A percentile compares a stretch with the other conserved stretches of the same genome.
Conservation (phyloP, 2,113 vertebrate species). For the Piaya cayana region DNA sequence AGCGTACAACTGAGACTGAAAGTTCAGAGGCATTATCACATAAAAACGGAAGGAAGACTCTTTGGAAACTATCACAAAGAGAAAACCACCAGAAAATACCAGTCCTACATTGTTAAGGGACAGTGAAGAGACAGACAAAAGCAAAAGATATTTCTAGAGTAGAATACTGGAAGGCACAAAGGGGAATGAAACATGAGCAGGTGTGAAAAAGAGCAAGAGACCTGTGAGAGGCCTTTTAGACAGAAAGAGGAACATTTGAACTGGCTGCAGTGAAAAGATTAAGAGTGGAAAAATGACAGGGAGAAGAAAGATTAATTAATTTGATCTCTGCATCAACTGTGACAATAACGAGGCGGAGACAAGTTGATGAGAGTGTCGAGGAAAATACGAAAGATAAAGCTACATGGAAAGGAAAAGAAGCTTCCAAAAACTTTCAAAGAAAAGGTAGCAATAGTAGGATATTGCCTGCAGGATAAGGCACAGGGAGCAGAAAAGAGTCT, state of each 20-base stretch:
- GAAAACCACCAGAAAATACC: not conserved
- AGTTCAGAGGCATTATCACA: not conserved
- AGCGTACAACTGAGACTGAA: accelerated
- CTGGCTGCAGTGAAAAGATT: not conserved
- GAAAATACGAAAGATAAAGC: not conserved
- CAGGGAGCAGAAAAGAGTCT: not conserved
- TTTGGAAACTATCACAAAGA: not conserved
- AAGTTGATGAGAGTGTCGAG: not conserved
- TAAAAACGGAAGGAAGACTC: not conserved
- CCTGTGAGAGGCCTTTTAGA: not conserved
- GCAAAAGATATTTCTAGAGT: not conserved
- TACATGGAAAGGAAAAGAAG: not conserved
- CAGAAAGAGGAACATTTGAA: not conserved
- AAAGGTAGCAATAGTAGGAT: not conserved
- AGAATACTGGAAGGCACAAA: not conserved
- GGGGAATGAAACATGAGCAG: not conserved
- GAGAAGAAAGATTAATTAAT: not conserved
- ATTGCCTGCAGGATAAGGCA: not conserved
- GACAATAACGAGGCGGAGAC: not conserved
- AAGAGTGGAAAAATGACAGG: not conserved
- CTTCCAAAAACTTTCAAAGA: not conserved
- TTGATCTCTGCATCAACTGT: not conserved
- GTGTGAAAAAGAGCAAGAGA: not conserved
- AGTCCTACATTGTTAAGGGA: not conserved
- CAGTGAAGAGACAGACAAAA: not conserved